Evolutionary conservation across 2,797 vertebrate species (phyloP), one percentile per base, ranked within the genome.

Genomic region (Psittacula derbiana): DNA sequence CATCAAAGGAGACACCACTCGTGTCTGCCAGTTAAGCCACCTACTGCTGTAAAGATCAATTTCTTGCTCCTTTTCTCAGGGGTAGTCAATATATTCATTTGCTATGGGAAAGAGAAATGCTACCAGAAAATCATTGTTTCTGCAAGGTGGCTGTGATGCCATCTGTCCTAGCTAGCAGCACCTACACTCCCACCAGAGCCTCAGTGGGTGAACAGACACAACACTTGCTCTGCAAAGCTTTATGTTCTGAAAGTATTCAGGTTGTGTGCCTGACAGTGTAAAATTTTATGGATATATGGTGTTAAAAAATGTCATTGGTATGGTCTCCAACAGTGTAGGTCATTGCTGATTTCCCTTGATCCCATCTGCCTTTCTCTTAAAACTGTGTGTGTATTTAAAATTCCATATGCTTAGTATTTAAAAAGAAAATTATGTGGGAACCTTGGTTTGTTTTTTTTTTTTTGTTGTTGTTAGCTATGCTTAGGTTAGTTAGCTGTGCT

Each of bases 11-110:
- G 44, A 79, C 86, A 91, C 61, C 30, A 65, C 21, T 82, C 47
- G 62, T 92, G 75, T 60, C 89, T 95, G 78, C 53, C 69, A 91
- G 69, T 82, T 90, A 93, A 95, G 52, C 49, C 74, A 87, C 46
- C 53, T 92, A 83, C 55, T 85, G 70, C 80, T 89, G 62, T 50
- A 96, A 41, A 80, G 74, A 81, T 93, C 85, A 92, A 83, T 93
- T 93, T 86, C 81, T 82, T 90, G 40, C 58, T 86, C 21, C 57
- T 87, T 43, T 91, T 89, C 47, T 40, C 55, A 61, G 28, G 33
- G 30, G 21, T 38, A 50, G 66, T 82, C 66, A 65, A 76, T 83
- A 24, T 76, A 92, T 90, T 83, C 60, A 4, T 43, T 96, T 92
- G 79, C 55, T 73, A 73, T 87, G 69, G 86, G 38, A 85, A 88